Evolutionary conservation across 2,888 invertebrate species (phyloP).

Genomic region (Ochlodes sylvanus): DNA sequence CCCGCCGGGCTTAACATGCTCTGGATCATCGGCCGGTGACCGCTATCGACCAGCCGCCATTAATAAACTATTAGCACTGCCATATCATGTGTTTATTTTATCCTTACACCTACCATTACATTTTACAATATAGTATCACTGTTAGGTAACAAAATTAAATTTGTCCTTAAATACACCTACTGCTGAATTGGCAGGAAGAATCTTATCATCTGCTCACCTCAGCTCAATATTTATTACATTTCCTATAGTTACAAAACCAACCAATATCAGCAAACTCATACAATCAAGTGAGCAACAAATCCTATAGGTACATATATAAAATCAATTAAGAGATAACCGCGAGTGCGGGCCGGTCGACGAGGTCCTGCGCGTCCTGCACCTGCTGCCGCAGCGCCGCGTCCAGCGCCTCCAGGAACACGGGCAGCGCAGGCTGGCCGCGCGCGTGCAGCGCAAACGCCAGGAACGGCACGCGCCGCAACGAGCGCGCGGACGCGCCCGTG

Average conservation of each 20-base stretch:
- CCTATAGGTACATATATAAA: too few species aligned
- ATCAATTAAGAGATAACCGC: too few species aligned
- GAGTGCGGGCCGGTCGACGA: constrained; percentile 42
- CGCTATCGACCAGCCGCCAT: background rate
- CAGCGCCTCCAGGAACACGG: constrained; percentile 56
- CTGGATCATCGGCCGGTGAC: constrained; percentile 88
- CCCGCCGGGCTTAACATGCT: constrained; percentile 89
- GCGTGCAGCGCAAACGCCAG: constrained; percentile 89
- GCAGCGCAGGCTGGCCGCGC: constrained; percentile 41
- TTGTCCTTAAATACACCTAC: too few species aligned
- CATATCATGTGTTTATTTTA: background rate
- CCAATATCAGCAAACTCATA: too few species aligned
- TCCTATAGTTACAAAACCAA: too few species aligned
- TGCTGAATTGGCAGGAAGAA: too few species aligned
- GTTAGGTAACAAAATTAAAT: too few species aligned
- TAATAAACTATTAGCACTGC: background rate
- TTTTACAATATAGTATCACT: too few species aligned
- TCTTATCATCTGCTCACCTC: too few species aligned
- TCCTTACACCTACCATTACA: background rate
- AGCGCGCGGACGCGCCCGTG: constrained; percentile 91
- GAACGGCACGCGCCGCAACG: constrained; percentile 95
- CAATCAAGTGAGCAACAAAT: too few species aligned
- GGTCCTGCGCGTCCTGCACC: constrained; percentile 55
- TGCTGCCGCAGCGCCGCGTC: constrained; percentile 56
- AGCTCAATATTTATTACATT: too few species aligned